A percentile compares a stretch with the other conserved stretches of the same genome.
These are phyloP conservation scores for Ips nitidus DNA, from an alignment of 1,140 invertebrate species.

Conservation along the genomic window DNA sequence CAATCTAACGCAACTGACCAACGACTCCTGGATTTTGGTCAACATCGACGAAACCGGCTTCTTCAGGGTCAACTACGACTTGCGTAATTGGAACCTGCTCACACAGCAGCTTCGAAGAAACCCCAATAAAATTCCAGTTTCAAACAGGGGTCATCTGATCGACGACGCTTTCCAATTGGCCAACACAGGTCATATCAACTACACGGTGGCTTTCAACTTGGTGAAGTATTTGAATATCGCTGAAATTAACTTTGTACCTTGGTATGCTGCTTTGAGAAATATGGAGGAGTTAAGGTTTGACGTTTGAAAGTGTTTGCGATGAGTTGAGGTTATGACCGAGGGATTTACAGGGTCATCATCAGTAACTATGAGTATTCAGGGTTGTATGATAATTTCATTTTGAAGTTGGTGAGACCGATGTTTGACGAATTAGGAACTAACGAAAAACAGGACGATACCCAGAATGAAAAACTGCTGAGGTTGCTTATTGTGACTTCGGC, in stretches of 20 bases:
- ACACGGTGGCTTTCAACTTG: slow-evolving; percentile 61
- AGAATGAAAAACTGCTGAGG: slow-evolving; percentile 45
- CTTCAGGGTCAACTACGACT: slow-evolving; percentile 67
- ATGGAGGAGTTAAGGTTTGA: slow-evolving; percentile 32
- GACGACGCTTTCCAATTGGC: slow-evolving; percentile 59
- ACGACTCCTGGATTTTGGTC: slow-evolving; percentile 56
- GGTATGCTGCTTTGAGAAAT: slow-evolving; percentile 45
- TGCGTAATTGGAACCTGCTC: slow-evolving; percentile 62
- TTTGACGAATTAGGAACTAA: slow-evolving; percentile 43
- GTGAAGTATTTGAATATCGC: slow-evolving; percentile 60
- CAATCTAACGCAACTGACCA: slow-evolving; percentile 31
- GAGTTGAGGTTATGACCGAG: no score
- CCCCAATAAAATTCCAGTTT: slow-evolving; percentile 59
- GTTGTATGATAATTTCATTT: slow-evolving; percentile 45
- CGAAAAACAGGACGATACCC: slow-evolving; percentile 39
- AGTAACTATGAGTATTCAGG: slow-evolving; percentile 45
- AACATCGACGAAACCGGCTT: slow-evolving; percentile 60
- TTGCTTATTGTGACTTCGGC: slow-evolving; percentile 41
- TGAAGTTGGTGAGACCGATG: slow-evolving; percentile 41
- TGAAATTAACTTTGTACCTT: slow-evolving; percentile 47
- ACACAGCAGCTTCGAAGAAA: slow-evolving; percentile 52
- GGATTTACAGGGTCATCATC: slow-evolving; percentile 40
- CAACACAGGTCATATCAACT: slow-evolving; percentile 59
- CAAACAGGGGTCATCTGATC: slow-evolving; percentile 69
- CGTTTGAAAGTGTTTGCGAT: not conserved